Percentiles rank a stretch among this genome's conserved stretches.
Evolutionary conservation across 2,113 vertebrate species (phyloP).

Genomic region (Bos indicus): DNA sequence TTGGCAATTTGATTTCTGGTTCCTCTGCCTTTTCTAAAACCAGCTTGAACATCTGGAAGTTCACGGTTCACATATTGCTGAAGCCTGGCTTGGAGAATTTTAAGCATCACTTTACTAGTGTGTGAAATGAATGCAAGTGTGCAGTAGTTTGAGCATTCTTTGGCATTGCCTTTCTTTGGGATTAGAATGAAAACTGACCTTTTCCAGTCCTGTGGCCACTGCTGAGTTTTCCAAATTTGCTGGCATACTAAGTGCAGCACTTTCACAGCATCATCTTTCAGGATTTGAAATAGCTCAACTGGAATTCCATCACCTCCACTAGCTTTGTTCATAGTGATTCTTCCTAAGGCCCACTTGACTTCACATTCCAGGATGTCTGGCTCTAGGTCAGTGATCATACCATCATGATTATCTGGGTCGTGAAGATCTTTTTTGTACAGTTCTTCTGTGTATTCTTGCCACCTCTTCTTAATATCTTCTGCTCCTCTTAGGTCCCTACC

Average conservation of each 20-base stretch:
- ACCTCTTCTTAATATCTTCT: background rate
- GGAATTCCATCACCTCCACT: background rate
- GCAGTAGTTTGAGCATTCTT: too few species aligned
- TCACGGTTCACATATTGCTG: too few species aligned
- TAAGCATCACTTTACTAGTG: rapidly evolving
- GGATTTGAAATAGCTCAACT: background rate
- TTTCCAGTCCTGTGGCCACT: background rate
- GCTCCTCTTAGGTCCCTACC: background rate
- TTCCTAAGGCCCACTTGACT: background rate
- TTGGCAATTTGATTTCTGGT: too few species aligned
- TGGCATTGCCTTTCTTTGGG: too few species aligned
- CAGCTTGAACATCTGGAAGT: too few species aligned
- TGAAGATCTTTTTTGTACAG: background rate
- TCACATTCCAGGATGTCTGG: background rate
- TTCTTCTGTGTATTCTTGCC: background rate
- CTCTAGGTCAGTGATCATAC: background rate
- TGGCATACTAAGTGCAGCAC: background rate
- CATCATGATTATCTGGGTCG: background rate
- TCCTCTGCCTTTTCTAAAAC: too few species aligned
- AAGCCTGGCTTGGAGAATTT: too few species aligned
- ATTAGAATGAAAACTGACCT: background rate
- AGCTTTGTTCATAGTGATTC: background rate
- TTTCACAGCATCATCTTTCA: background rate
- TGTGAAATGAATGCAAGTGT: too few species aligned
- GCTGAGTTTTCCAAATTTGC: background rate